These are phyloP conservation scores for Oostethus manadensis DNA, from an alignment of 2,113 vertebrate species.

Conservation along the genomic window DNA sequence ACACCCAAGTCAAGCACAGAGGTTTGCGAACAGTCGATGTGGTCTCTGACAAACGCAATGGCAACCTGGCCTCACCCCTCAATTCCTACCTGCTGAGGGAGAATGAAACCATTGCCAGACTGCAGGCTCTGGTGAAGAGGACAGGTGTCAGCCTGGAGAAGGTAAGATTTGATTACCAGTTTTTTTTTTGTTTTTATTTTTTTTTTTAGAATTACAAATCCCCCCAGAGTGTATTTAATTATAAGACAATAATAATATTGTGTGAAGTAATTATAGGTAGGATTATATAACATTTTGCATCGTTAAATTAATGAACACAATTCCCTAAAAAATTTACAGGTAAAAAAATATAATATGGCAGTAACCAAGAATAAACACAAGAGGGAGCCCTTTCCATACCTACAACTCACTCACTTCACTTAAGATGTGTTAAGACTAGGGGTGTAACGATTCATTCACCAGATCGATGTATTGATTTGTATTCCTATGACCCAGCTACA, in stretches of 20 bases:
- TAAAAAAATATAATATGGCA: background rate
- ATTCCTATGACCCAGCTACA: no score
- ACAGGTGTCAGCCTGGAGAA: slow-evolving; percentile 94
- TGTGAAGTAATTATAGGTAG: background rate
- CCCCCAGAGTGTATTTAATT: background rate
- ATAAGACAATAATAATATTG: no score
- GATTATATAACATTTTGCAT: background rate
- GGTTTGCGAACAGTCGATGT: slow-evolving; percentile 79
- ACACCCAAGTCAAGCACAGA: slow-evolving; percentile 81
- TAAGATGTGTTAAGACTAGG: no score
- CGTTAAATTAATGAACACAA: background rate
- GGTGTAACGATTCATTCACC: no score
- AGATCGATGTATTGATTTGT: no score
- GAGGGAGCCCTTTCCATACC: slow-evolving; percentile 8
- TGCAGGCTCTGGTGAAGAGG: slow-evolving; percentile 95
- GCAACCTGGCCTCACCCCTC: slow-evolving; percentile 87
- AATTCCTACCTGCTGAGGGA: slow-evolving; percentile 91
- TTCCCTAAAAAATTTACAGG: no score
- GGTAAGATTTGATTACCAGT: slow-evolving; percentile 64
- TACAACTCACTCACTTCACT: background rate
- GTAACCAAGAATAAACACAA: slow-evolving; percentile 10
- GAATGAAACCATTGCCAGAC: slow-evolving; percentile 91
- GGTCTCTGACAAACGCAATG: slow-evolving; percentile 91
- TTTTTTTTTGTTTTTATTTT: background rate
- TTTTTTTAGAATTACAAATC: no score